Evolutionary conservation across 2,888 invertebrate species (phyloP), one percentile per base, ranked within the genome.

Genomic region (Noctuana brunneofusca): DNA sequence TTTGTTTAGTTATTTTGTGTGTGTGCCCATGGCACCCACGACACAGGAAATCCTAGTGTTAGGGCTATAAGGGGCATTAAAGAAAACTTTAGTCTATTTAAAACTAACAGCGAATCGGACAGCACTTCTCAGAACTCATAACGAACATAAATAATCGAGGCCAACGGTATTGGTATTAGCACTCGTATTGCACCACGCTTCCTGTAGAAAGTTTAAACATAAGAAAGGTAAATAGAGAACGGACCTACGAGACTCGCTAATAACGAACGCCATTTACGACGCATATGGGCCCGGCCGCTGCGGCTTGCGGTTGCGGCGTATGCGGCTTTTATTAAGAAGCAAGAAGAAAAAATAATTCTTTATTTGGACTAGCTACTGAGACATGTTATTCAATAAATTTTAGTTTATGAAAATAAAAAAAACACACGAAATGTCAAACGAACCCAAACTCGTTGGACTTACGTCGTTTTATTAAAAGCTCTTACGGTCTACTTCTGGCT

Each of bases 201-300:
- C 82, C 81, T 80, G 76, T 81, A 86, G 88, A 89, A 89, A 89
- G 86, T 76, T 81, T 75, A 84, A 86, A 83, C 74, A 78, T 64
- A 63, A 69, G 64, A 65, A 69, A 65, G 66, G 67, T 69, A 74
- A 79, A 74, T 76, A 73, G 71, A 68, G 68, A 75, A 72, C 16
- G 46, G 9, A 41, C 68, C 65, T 71, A 72, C n/a, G n/a, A n/a
- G n/a, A n/a, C 69, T 69, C 65, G 73, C 78, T 83, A 83, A 86
- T 85, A 79, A 83, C 86, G 77, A 79, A 83, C 86, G 77, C 74
- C 75, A 79, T 84, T 72, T 68, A 74, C 73, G 74, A 12, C 6
- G 32, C 16, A 32, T 52, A 49, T 22, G 48, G 22, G 24, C 22
- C 14, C 27, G 12, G 18, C 27, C 11, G 43, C 9, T 55, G 16